phyloP scores from a whole-genome alignment of 1,140 invertebrate species.

The Steinernema feltiae region DNA sequence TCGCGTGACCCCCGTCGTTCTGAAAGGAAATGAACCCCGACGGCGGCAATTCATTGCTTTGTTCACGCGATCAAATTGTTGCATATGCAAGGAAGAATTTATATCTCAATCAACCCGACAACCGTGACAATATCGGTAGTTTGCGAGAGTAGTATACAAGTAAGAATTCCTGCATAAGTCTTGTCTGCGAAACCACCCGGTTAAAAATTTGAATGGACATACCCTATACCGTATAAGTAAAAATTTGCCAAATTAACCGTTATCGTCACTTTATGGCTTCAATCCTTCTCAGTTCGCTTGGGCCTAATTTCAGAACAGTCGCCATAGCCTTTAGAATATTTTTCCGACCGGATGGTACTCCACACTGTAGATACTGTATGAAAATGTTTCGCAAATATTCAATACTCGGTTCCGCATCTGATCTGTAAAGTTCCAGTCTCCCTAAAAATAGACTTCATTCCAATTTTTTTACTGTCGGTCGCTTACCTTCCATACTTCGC shows the following conservation, averaged over 20 bases:
- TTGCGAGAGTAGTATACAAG: too few species aligned
- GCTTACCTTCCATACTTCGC: conserved; percentile 48
- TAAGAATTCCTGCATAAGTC: too few species aligned
- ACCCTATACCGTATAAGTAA: too few species aligned
- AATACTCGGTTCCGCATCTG: conserved; percentile 47
- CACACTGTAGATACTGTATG: conserved; percentile 47
- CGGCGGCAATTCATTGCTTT: too few species aligned
- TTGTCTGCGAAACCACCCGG: too few species aligned
- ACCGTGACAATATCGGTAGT: too few species aligned
- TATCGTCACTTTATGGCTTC: conserved; percentile 25
- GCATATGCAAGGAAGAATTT: too few species aligned
- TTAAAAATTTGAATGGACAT: not conserved
- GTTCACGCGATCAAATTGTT: too few species aligned
- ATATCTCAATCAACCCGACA: too few species aligned
- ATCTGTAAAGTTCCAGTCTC: conserved; percentile 33
- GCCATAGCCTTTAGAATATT: conserved; percentile 54
- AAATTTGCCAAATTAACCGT: too few species aligned
- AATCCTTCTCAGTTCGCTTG: conserved; percentile 40
- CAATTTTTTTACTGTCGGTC: not conserved
- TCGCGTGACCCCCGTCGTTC: too few species aligned
- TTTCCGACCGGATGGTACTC: conserved; percentile 30
- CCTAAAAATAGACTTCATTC: conserved; percentile 28
- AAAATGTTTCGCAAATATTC: conserved; percentile 56
- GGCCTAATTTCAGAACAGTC: conserved; percentile 44
- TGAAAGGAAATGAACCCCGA: too few species aligned